These are phyloP conservation scores for Spilogale gracilis DNA, from an alignment of 2,113 vertebrate genomes.

Conservation along the genomic window DNA sequence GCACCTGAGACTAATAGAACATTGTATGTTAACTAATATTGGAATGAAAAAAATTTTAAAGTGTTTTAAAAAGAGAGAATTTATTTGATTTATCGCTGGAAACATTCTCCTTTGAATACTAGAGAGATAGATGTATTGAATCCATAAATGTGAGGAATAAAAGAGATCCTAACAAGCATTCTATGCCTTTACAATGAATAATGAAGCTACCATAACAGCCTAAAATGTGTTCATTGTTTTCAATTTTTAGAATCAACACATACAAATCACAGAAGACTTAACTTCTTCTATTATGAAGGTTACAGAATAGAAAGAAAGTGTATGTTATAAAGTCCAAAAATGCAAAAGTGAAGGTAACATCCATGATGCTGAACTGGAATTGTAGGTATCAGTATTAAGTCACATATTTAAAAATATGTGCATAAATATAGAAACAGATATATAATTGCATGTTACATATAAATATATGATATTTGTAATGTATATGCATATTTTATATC, in stretches of 20 bases:
- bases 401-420: neutral
- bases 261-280: conserved; percentile 9
- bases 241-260: conserved; percentile 30
- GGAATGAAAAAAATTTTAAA: neutral
- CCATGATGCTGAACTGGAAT: neutral
- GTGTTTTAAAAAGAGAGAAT: neutral
- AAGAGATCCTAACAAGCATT: neutral
- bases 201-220: neutral
- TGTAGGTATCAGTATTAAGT: neutral
- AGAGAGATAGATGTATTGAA: neutral
- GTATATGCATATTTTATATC: neutral
- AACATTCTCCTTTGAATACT: neutral
- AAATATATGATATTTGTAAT: neutral
- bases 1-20: neutral
- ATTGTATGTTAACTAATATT: neutral
- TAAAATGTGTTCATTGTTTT: conserved; percentile 10
- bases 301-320: neutral
- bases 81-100: neutral
- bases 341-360: neutral
- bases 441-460: neutral
- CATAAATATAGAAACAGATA: neutral
- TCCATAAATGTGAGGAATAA: neutral
- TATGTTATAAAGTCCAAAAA: conserved; percentile 29
- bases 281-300: neutral
- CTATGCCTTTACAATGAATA: neutral